Percentiles rank a stretch among this genome's conserved stretches.
phyloP scores from a whole-genome alignment of 1,140 invertebrate genomes.

The Capitella teleta region DNA sequence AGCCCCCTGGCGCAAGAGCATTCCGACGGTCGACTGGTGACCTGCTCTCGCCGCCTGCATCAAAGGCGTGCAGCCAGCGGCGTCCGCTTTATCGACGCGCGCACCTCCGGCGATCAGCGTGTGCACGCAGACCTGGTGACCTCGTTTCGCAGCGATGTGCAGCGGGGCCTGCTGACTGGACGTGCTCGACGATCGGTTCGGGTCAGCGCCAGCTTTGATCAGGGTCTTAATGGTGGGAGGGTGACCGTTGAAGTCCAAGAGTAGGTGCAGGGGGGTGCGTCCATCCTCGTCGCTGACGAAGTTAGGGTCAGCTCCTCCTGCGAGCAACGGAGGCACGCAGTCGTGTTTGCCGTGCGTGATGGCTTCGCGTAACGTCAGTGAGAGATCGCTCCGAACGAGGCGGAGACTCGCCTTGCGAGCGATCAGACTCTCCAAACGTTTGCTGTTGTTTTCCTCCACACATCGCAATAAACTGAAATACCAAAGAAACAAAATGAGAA shows the following conservation, averaged over 20 bases:
- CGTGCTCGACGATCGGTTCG: neutral
- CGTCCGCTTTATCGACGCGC: conserved; percentile 1
- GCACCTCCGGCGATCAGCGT: neutral
- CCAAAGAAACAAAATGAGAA: too few relatives aligned
- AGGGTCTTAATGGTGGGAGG: neutral
- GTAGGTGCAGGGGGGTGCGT: conserved; percentile 1
- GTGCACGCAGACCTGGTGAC: conserved; percentile 2
- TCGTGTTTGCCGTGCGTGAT: conserved; percentile 4
- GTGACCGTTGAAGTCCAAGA: neutral
- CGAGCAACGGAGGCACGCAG: neutral
- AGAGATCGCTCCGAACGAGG: neutral
- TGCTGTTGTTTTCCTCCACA: neutral
- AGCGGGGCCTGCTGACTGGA: conserved; percentile 4
- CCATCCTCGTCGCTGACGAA: conserved; percentile 8
- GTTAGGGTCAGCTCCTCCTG: conserved; percentile 5
- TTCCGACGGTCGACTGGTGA: neutral
- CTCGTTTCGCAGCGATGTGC: conserved; percentile 5
- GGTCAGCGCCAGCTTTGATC: neutral
- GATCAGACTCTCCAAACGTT: neutral
- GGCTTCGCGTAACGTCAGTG: neutral
- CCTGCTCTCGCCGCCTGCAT: conserved; percentile 1
- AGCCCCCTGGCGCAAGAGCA: conserved; percentile 1
- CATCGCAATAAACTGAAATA: conserved; percentile 1
- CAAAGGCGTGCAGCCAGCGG: conserved; percentile 5
- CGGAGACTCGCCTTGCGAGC: neutral